Evolutionary conservation across 1,140 invertebrate species (phyloP).

Genomic region (Leptonema lineaticorne): DNA sequence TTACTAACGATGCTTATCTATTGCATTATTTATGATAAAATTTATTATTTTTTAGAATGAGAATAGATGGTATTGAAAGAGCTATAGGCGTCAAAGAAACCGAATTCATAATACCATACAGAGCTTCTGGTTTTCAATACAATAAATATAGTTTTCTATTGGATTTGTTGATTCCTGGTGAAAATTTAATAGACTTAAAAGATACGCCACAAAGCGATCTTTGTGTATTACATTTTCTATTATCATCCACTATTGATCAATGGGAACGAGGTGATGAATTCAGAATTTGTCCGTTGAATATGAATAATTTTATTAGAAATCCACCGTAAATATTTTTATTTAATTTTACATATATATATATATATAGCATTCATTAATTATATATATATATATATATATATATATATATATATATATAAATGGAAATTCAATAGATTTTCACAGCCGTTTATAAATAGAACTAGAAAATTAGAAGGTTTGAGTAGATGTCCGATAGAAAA

Average conservation of each 20-base stretch:
- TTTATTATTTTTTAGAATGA: constrained; percentile 50
- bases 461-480: constrained; percentile 24
- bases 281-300: constrained; percentile 52
- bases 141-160: constrained; percentile 60
- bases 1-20: constrained; percentile 16
- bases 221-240: constrained; percentile 60
- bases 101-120: constrained; percentile 58
- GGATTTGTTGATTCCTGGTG: constrained; percentile 59
- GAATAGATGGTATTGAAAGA: constrained; percentile 63
- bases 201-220: constrained; percentile 54
- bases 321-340: constrained; percentile 26
- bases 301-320: constrained; percentile 26
- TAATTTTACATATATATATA: too few relatives aligned
- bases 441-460: constrained; percentile 14
- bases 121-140: constrained; percentile 61
- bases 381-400: background rate
- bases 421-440: background rate
- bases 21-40: constrained; percentile 16
- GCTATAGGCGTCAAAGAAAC: constrained; percentile 50
- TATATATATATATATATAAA: background rate
- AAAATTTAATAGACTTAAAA: constrained; percentile 52
- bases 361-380: too few relatives aligned
- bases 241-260: constrained; percentile 60
- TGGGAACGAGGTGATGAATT: constrained; percentile 57
- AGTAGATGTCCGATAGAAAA: constrained; percentile 62